Evolutionary conservation across 2,797 vertebrate genomes (phyloP).

Genomic region (Varecia variegata): DNA sequence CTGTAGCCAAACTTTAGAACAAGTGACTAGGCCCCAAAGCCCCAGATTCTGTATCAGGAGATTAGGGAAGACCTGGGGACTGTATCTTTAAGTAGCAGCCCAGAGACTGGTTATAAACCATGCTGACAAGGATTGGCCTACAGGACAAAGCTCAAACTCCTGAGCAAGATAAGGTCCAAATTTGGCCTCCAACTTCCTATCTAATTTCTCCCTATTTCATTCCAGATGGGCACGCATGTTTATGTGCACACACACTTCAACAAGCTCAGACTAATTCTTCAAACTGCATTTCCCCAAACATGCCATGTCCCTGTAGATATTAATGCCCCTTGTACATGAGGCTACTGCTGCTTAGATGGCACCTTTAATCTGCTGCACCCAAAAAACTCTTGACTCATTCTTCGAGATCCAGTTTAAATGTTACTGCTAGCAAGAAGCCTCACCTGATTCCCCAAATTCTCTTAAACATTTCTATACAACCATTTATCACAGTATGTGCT

Average conservation of each 20-base stretch:
- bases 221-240: neutral
- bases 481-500: neutral
- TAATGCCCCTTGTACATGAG: neutral
- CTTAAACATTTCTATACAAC: neutral
- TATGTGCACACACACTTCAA: neutral
- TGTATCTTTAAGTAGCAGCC: neutral
- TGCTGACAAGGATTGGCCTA: neutral
- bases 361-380: neutral
- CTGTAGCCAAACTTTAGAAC: neutral
- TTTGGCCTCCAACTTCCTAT: neutral
- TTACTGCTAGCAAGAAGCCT: neutral
- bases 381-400: neutral
- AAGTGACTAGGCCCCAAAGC: neutral
- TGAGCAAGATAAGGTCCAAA: neutral
- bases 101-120: neutral
- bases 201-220: neutral
- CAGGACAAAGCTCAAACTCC: neutral
- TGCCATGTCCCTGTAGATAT: neutral
- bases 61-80: neutral
- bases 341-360: neutral
- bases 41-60: neutral
- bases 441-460: neutral
- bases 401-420: neutral
- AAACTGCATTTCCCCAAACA: neutral
- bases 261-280: neutral